phyloP scores from a whole-genome alignment of 2,888 invertebrate genomes.

The Zaprionus lineosus region DNA sequence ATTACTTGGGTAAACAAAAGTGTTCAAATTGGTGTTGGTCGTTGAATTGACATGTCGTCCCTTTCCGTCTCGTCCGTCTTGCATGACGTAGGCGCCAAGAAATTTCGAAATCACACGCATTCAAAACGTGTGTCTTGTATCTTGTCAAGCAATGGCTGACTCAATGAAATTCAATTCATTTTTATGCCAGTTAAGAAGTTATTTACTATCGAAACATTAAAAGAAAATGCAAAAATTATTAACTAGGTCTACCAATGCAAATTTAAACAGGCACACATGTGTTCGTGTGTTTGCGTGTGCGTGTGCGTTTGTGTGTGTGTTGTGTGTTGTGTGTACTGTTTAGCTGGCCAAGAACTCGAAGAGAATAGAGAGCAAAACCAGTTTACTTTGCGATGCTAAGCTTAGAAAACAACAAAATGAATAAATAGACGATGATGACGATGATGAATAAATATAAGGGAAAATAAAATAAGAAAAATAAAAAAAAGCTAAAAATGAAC shows the following conservation, averaged over 20 bases:
- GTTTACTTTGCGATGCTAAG: constrained; percentile 53
- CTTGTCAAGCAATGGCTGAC: constrained; percentile 52
- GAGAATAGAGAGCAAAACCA: constrained; percentile 34
- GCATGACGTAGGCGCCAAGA: constrained; percentile 66
- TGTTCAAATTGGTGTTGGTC: constrained; percentile 37
- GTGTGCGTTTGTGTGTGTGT: constrained; percentile 14
- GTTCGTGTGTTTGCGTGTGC: constrained; percentile 13
- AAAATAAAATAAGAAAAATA: constrained; percentile 20
- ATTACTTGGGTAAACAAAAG: constrained; percentile 64
- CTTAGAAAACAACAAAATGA: constrained; percentile 35
- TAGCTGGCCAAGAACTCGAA: constrained; percentile 35
- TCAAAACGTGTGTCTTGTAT: constrained; percentile 29
- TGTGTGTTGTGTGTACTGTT: constrained; percentile 25
- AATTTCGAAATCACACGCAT: constrained; percentile 22
- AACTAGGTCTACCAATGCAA: constrained; percentile 28
- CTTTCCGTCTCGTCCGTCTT: constrained; percentile 27
- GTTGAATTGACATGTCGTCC: too few relatives aligned
- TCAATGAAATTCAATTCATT: constrained; percentile 47
- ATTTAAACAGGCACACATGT: constrained; percentile 19
- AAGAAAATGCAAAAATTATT: constrained; percentile 34
- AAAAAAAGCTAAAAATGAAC: constrained; percentile 31
- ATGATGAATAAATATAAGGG: constrained; percentile 25
- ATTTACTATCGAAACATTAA: constrained; percentile 22
- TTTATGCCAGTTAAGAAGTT: constrained; percentile 47
- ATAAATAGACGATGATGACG: constrained; percentile 31